These are phyloP conservation scores for Tenebrosternarchus preto DNA, from an alignment of 2,113 vertebrate genomes.

Conservation along the genomic window DNA sequence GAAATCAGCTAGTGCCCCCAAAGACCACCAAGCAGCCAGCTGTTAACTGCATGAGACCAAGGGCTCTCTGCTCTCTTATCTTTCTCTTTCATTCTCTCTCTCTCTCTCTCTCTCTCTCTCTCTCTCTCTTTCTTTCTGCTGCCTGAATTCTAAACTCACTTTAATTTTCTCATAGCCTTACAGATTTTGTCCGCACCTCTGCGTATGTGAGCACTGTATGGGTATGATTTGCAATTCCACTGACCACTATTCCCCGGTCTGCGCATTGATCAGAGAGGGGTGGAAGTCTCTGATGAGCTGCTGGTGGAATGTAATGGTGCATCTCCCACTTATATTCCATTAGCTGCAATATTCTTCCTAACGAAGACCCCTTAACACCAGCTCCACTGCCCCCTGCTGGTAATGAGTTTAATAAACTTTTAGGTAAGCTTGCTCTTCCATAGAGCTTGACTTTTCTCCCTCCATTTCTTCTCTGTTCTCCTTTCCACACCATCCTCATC, in stretches of 20 bases:
- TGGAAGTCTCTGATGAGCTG: conserved; percentile 6
- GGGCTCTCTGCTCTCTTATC: neutral
- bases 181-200: neutral
- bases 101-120: conserved; percentile 18
- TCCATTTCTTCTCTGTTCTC: neutral
- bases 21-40: conserved; percentile 16
- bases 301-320: neutral
- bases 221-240: neutral
- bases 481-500: neutral
- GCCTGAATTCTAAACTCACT: neutral
- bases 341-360: neutral
- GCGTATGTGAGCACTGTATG: too few relatives aligned
- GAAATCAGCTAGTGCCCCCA: conserved; percentile 29
- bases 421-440: neutral
- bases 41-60: conserved; percentile 6
- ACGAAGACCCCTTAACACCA: conserved; percentile 8
- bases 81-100: neutral
- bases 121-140: neutral
- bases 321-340: neutral
- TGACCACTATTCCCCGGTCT: neutral
- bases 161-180: neutral
- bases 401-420: neutral
- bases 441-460: neutral
- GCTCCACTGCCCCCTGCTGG: neutral
- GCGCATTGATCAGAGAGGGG: neutral